Evolutionary conservation across 1,140 invertebrate genomes (phyloP).

Genomic region (Orius laevigatus): DNA sequence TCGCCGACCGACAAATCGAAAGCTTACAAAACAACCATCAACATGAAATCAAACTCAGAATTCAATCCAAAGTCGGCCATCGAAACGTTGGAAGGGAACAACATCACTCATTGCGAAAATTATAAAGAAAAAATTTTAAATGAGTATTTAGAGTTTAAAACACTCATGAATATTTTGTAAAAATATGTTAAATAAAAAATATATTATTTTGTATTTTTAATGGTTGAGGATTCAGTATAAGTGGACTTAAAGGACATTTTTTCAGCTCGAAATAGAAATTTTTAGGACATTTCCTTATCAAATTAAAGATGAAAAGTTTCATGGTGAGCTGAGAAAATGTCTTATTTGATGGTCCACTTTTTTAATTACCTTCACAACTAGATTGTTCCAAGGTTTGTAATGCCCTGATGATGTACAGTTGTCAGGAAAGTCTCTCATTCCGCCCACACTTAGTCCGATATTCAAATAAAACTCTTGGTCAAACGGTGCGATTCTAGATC

Average conservation of each 20-base stretch:
- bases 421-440: slow-evolving; percentile 35
- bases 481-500: slow-evolving; percentile 30
- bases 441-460: slow-evolving; percentile 36
- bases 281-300: too few species aligned
- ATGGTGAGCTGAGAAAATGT: too few species aligned
- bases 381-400: slow-evolving; percentile 35
- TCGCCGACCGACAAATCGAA: slow-evolving; percentile 89
- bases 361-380: slow-evolving; percentile 23
- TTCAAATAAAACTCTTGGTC: slow-evolving; percentile 37
- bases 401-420: slow-evolving; percentile 10
- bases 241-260: too few species aligned
- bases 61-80: slow-evolving; percentile 82
- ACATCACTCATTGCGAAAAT: slow-evolving; percentile 38
- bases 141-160: slow-evolving; percentile 81
- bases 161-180: too few species aligned
- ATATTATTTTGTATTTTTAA: too few species aligned
- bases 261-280: too few species aligned
- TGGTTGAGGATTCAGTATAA: too few species aligned
- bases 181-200: too few species aligned
- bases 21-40: slow-evolving; percentile 86
- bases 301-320: too few species aligned
- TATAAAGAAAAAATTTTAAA: slow-evolving; percentile 59
- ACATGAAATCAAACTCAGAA: slow-evolving; percentile 53
- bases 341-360: too few species aligned
- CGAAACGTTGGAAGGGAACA: slow-evolving; percentile 45